A percentile compares a stretch with the other conserved stretches of the same genome.
Evolutionary conservation across 1,140 invertebrate species (phyloP).

Genomic region (Pogonomyrmex barbatus): DNA sequence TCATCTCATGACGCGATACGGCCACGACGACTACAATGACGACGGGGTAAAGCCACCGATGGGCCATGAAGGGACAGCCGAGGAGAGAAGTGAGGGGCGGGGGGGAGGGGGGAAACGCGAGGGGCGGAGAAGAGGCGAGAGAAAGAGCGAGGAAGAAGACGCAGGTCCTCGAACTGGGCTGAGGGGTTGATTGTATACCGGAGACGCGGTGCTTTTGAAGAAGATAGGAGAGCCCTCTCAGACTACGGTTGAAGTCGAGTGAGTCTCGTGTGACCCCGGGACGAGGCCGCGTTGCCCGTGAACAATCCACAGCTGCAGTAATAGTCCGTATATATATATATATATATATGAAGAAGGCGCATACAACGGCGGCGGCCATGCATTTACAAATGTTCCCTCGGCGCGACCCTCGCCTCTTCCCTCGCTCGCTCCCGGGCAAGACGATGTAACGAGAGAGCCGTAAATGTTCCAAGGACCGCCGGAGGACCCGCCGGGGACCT

Average conservation of each 20-base stretch:
- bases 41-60: slow-evolving; percentile 39
- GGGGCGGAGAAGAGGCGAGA: not conserved
- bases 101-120: not conserved
- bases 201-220: slow-evolving; percentile 68
- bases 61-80: not conserved
- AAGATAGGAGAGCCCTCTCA: slow-evolving; percentile 69
- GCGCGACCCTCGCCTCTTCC: slow-evolving; percentile 5
- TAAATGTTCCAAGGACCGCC: slow-evolving; percentile 39
- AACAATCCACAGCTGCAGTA: slow-evolving; percentile 35
- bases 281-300: slow-evolving; percentile 29
- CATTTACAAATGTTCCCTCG: slow-evolving; percentile 54
- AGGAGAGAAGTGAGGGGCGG: not conserved
- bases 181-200: slow-evolving; percentile 68
- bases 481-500: not conserved
- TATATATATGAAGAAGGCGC: not conserved
- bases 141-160: slow-evolving; percentile 19
- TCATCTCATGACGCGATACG: slow-evolving; percentile 1
- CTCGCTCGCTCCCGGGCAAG: not conserved
- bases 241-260: slow-evolving; percentile 71
- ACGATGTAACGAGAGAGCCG: slow-evolving; percentile 36
- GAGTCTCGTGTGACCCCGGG: slow-evolving; percentile 71
- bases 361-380: not conserved
- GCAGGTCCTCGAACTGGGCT: slow-evolving; percentile 53
- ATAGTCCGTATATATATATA: not conserved
- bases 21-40: slow-evolving; percentile 39